Evolutionary conservation across 2,113 vertebrate species (phyloP), one percentile per base, ranked within the genome.

Genomic region (Merops nubicus): DNA sequence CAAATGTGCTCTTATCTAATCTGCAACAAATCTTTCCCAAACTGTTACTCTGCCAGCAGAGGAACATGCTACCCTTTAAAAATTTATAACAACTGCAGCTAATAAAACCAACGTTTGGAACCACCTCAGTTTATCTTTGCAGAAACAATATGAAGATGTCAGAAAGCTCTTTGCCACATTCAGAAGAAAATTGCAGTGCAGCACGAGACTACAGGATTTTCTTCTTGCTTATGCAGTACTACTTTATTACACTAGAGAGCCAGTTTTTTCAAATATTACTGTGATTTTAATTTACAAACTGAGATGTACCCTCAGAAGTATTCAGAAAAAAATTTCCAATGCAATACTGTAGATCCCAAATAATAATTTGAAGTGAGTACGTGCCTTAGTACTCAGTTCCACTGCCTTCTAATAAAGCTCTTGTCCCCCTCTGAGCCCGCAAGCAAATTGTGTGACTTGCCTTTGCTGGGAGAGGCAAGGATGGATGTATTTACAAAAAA

Each of bases 31-130:
- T 96, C 93, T 97, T 90, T 57, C 92, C 85, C 91, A 95, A 95
- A 96, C 74, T 83, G 70, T 80, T 36, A 50, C 59, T 74, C 69
- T 89, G 97, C 94, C 85, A 89, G 78, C 29, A 40, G 8, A 79
- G 91, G 85, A 73, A 88, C 75, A 73, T 34, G 45, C 48, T 59
- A 74, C 34, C 53, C 77, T 89, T 92, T 88, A 80, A 96, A 97
- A 97, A 96, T 80, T 87, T 93, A 92, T 93, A 96, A 89, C 85
- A 89, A 85, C 75, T 63, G 79, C 75, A 97, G 95, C 85, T 96
- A 96, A 89, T 96, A 96, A 97, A 96, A 93, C 80, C 64, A 70
- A 70, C 72, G 92, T 83, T 89, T 94, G 95, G 93, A 96, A 97
- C 45, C 26, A 70, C 92, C 88, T 93, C 91, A 26, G 94, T 96